These are phyloP conservation scores for Puffinus mauretanicus DNA, from an alignment of 2,113 vertebrate species.

Conservation along the genomic window DNA sequence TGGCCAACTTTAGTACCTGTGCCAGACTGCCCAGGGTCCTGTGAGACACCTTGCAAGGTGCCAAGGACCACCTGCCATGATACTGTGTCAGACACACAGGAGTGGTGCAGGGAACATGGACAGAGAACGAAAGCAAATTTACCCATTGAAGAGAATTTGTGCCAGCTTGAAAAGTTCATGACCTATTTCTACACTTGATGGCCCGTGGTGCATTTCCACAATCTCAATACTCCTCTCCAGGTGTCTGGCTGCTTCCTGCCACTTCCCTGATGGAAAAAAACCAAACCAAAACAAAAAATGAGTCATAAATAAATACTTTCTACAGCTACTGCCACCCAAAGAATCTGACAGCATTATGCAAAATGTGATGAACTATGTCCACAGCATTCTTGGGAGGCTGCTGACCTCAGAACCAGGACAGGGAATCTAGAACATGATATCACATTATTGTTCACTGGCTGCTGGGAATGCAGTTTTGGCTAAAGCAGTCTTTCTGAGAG, in stretches of 20 bases:
- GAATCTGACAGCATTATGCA: not conserved
- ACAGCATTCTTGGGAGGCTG: not conserved
- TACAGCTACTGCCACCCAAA: not conserved
- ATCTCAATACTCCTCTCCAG: conserved; percentile 78
- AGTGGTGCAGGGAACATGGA: not conserved
- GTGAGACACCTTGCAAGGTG: not conserved
- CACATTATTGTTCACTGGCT: not conserved
- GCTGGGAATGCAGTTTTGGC: not conserved
- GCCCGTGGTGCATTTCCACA: conserved; percentile 80
- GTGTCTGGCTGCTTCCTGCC: conserved; percentile 84
- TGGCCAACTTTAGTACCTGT: not conserved
- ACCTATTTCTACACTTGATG: conserved; percentile 86
- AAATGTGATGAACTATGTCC: not conserved
- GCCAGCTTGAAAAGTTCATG: conserved; percentile 92
- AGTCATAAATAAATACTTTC: not conserved
- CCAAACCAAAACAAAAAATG: not conserved
- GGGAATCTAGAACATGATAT: not conserved
- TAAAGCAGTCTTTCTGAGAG: not conserved
- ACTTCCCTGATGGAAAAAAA: conserved; percentile 76
- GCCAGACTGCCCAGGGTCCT: not conserved
- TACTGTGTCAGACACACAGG: not conserved
- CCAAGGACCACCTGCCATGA: not conserved
- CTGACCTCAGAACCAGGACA: not conserved
- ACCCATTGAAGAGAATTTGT: conserved; percentile 95
- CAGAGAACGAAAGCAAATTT: conserved; percentile 15